A percentile compares a stretch with the other conserved stretches of the same genome.
Conservation (phyloP, 1,140 invertebrate species). For the Scaptomyza graminum region DNA sequence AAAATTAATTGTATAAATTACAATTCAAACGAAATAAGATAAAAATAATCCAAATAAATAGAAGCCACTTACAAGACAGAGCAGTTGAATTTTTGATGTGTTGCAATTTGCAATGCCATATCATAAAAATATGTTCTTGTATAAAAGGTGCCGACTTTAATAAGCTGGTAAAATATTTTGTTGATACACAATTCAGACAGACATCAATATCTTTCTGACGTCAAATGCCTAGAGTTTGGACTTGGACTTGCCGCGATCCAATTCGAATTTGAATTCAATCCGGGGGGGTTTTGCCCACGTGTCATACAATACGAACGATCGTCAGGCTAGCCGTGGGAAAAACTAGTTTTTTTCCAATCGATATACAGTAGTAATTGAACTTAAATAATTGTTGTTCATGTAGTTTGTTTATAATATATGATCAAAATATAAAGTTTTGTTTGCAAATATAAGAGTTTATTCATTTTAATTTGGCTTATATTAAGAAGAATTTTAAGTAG, state of each 20-base stretch:
- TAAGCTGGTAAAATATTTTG: no score
- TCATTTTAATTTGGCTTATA: no score
- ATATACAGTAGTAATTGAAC: no score
- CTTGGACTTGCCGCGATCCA: constrained; percentile 30
- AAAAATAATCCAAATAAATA: constrained; percentile 26
- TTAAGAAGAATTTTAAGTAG: no score
- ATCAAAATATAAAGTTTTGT: no score
- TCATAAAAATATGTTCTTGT: neutral
- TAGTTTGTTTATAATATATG: no score
- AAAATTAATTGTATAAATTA: neutral
- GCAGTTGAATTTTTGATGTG: no score
- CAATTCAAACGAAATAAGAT: constrained; percentile 25
- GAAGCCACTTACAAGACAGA: constrained; percentile 32
- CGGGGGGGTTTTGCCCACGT: constrained; percentile 62
- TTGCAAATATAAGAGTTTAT: no score
- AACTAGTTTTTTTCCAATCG: constrained; percentile 52
- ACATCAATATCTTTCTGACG: constrained; percentile 17
- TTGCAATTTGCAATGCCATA: constrained; percentile 31
- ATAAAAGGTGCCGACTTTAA: constrained; percentile 1
- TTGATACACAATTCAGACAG: constrained; percentile 11
- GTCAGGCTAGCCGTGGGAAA: constrained; percentile 37
- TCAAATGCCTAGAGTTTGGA: constrained; percentile 25
- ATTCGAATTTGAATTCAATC: constrained; percentile 23
- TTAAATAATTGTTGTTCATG: no score
- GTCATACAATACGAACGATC: neutral